phyloP scores from a whole-genome alignment of 2,113 vertebrate genomes.

The Thryonomys swinderianus region DNA sequence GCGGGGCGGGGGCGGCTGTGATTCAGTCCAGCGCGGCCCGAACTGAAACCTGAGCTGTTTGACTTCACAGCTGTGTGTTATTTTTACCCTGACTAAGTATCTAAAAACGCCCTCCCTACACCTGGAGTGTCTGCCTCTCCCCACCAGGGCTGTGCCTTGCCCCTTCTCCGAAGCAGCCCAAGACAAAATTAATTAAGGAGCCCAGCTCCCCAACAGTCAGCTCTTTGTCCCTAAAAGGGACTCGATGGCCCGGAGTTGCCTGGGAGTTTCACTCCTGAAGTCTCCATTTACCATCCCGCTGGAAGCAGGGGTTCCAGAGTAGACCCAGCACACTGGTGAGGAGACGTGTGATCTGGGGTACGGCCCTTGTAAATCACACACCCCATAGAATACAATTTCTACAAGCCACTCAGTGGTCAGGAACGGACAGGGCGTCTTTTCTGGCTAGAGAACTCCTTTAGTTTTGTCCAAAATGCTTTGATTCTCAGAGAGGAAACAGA shows the following conservation, averaged over 20 bases:
- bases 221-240: slow-evolving; percentile 46
- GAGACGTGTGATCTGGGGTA: fast-evolving
- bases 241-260: background rate
- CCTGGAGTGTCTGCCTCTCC: slow-evolving; percentile 73
- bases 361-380: background rate
- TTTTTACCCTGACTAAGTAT: slow-evolving; percentile 81
- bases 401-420: fast-evolving
- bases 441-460: background rate
- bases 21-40: slow-evolving; percentile 76
- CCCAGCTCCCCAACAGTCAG: slow-evolving; percentile 38
- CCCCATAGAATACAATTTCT: too few species aligned
- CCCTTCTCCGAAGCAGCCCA: background rate
- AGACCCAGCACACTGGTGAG: background rate
- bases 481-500: slow-evolving; percentile 19
- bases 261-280: background rate
- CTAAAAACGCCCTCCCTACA: slow-evolving; percentile 67
- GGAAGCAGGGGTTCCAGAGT: background rate
- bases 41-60: slow-evolving; percentile 71
- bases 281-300: background rate
- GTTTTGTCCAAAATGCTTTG: background rate
- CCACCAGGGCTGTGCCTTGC: background rate
- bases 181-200: slow-evolving; percentile 55
- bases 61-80: slow-evolving; percentile 79
- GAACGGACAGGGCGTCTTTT: background rate
- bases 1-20: slow-evolving; percentile 72